Evolutionary conservation across 2,888 invertebrate genomes (phyloP), one percentile per base, ranked within the genome.

Genomic region (Cheilosia vulpina): DNA sequence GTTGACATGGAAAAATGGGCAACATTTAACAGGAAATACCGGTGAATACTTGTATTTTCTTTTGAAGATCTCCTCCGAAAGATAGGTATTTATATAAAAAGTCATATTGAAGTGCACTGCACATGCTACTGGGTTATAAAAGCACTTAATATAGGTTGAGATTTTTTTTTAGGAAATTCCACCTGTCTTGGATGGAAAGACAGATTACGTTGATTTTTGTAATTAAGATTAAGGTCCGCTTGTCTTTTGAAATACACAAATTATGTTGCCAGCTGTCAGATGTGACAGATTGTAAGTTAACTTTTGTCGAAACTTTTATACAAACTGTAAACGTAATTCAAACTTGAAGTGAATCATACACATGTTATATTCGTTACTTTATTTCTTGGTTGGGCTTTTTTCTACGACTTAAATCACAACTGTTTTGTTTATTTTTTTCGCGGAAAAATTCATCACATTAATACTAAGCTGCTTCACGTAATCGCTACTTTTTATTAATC

Each of bases 101-200:
- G 1, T 31, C 2, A 31, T 9, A 17, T 34, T 13, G 11, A 9
- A 11, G 11, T 34, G 17, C 19, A 15, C 9, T 19, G 31, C n/a
- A 43, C 15, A 17, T 27, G 31, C 43, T 68, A 55, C 24, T 38
- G 62, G 21, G 31, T 68, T 47, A 52, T 71, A 55, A 27, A 27
- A 41, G 60, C 65, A 27, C 21, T 65, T 17, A 55, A 82, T 77
- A 71, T 82, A 55, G 82, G 77, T 77, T 82, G 66, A 77, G 58
- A 55, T 34, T 11, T 41, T 41, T 57, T 69, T 52, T 38, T 41
- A 21, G 9, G 13, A 7, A 34, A 21, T 19, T 38, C 19, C 34
- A 50, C 50, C 31, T 65, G 50, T 31, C 34, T 21, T 34, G 7
- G 43, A n/a, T 45, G 27, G 9, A 27, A 45, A 27, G 60, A 60